These are phyloP conservation scores for Ctenodactylus gundi DNA, from an alignment of 2,113 vertebrate genomes.

Conservation along the genomic window DNA sequence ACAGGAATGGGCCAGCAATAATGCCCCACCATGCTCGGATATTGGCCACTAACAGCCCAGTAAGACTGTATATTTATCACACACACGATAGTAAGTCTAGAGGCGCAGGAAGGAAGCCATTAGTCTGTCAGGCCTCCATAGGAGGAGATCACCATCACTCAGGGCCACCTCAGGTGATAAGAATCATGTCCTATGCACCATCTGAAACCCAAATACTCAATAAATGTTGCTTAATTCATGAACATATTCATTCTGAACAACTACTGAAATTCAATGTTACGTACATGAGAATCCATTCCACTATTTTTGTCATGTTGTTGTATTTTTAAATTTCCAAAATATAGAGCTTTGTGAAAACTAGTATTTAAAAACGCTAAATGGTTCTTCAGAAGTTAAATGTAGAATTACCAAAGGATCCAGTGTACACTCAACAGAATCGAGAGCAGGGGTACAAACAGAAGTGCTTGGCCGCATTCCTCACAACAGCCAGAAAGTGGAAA, in stretches of 20 bases:
- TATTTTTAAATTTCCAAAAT: background rate
- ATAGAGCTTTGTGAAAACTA: background rate
- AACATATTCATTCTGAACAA: background rate
- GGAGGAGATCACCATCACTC: background rate
- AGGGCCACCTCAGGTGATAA: background rate
- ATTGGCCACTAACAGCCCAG: background rate
- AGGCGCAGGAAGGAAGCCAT: background rate
- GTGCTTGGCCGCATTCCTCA: background rate
- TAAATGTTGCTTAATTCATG: background rate
- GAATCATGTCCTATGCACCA: background rate
- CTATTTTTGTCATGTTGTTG: background rate
- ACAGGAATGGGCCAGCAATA: background rate
- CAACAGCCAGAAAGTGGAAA: background rate
- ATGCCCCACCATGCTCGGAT: background rate
- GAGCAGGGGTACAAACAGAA: background rate
- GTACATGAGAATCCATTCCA: background rate
- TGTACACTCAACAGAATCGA: background rate
- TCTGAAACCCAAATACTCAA: background rate
- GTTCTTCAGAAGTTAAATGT: conserved; percentile 8
- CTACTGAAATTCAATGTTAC: background rate
- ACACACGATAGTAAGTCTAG: background rate
- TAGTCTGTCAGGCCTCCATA: background rate
- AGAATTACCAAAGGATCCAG: background rate
- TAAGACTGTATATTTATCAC: background rate
- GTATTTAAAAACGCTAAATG: background rate